A percentile compares a stretch with the other conserved stretches of the same genome.
Conservation (phyloP, 2,797 vertebrate genomes). For the Avahi laniger region DNA sequence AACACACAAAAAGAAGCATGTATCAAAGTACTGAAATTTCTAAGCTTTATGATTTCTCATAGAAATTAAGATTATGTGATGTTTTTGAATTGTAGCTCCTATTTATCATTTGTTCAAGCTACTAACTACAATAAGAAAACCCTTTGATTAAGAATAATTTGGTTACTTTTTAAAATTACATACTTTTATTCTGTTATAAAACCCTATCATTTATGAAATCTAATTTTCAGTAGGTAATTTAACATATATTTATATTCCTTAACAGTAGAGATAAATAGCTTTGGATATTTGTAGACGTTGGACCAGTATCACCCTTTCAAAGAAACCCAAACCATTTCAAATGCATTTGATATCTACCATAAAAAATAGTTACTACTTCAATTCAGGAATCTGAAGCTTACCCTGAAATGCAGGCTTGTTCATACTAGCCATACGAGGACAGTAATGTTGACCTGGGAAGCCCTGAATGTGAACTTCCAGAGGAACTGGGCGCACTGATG, state of each 20-base stretch:
- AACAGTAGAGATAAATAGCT: conserved; percentile 64
- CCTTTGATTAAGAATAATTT: conserved; percentile 70
- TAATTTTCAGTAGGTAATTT: conserved; percentile 74
- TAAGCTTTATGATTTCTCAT: conserved; percentile 79
- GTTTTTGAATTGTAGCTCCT: conserved; percentile 76
- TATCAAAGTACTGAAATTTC: conserved; percentile 75
- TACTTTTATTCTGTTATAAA: conserved; percentile 74
- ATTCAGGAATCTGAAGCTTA: conserved; percentile 77
- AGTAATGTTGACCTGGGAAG: conserved; percentile 98
- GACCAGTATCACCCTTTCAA: conserved; percentile 31
- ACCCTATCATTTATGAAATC: conserved; percentile 67
- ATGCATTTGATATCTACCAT: conserved; percentile 56
- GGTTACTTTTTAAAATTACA: conserved; percentile 72
- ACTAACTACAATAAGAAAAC: conserved; percentile 65
- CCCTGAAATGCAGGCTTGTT: conserved; percentile 99
- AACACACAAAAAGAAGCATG: conserved; percentile 65
- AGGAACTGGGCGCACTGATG: conserved; percentile 96
- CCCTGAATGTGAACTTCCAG: conserved; percentile 98
- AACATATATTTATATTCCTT: conserved; percentile 65
- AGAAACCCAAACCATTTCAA: conserved; percentile 65
- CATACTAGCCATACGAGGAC: conserved; percentile 99
- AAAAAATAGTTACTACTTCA: background rate
- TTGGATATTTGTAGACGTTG: conserved; percentile 61
- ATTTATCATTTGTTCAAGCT: conserved; percentile 73
- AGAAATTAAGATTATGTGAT: conserved; percentile 78